Evolutionary conservation across 2,888 invertebrate species (phyloP).

Genomic region (Acrocyrtus sp.): DNA sequence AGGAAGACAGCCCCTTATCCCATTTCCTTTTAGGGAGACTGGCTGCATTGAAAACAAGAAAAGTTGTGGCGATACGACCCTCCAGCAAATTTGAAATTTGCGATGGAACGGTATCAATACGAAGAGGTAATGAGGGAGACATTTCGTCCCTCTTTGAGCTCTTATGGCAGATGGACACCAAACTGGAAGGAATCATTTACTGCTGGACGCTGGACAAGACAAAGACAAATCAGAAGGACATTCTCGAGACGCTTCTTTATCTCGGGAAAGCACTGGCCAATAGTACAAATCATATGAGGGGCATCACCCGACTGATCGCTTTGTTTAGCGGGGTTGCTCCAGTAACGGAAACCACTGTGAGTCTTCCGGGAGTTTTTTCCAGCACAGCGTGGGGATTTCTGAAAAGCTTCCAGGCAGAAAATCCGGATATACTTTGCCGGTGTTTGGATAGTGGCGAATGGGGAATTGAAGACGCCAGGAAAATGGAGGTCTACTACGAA

Average conservation of each 20-base stretch:
- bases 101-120: not conserved
- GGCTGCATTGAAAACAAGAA: not conserved
- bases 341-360: not conserved
- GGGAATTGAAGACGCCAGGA: no score
- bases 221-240: not conserved
- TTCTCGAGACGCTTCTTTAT: conserved; percentile 4
- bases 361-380: not conserved
- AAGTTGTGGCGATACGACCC: not conserved
- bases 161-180: no score
- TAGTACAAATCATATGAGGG: not conserved
- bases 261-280: not conserved
- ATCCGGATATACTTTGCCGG: not conserved
- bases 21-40: not conserved
- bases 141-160: no score
- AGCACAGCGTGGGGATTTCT: not conserved
- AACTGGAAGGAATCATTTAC: conserved; percentile 27
- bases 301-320: not conserved
- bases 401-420: not conserved
- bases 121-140: not conserved
- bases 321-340: not conserved
- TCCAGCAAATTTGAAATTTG: not conserved
- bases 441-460: not conserved
- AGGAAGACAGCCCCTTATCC: not conserved
- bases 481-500: no score
- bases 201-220: conserved; percentile 14